Evolutionary conservation across 2,888 invertebrate species (phyloP).

Genomic region (Lasioglossum calceatum): DNA sequence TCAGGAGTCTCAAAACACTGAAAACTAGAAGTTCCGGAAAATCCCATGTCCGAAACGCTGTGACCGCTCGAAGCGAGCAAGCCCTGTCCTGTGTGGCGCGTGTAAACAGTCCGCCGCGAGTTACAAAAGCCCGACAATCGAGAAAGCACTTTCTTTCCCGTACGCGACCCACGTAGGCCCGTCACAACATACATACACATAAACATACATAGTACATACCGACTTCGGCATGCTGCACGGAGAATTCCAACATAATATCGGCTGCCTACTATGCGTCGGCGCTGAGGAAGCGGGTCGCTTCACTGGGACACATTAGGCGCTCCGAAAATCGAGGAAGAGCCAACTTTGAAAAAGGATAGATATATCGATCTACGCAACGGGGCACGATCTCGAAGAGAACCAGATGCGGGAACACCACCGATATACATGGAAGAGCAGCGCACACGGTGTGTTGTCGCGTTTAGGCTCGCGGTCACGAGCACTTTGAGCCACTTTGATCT

Average conservation of each 20-base stretch:
- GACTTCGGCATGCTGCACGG: slow-evolving; percentile 73
- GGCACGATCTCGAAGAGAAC: neutral
- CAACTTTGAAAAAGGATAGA: neutral
- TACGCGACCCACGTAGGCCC: slow-evolving; percentile 55
- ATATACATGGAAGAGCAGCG: neutral
- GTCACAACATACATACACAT: slow-evolving; percentile 60
- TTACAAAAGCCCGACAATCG: slow-evolving; percentile 56
- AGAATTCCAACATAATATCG: slow-evolving; percentile 75
- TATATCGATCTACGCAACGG: neutral
- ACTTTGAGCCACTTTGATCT: neutral
- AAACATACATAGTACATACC: slow-evolving; percentile 66
- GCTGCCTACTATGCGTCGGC: slow-evolving; percentile 42
- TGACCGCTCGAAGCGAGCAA: neutral
- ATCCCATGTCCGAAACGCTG: neutral
- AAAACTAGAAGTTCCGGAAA: neutral
- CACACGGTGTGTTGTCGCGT: neutral
- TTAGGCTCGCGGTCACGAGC: neutral
- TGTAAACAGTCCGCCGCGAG: slow-evolving; percentile 12
- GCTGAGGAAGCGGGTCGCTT: slow-evolving; percentile 30
- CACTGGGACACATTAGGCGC: slow-evolving; percentile 48
- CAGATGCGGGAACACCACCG: neutral
- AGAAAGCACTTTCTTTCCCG: slow-evolving; percentile 66
- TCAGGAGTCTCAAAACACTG: neutral
- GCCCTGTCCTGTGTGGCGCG: slow-evolving; percentile 36
- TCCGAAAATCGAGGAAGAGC: neutral